Evolutionary conservation across 2,797 vertebrate species (phyloP), one percentile per base, ranked within the genome.

Genomic region (Chrosomus eos): DNA sequence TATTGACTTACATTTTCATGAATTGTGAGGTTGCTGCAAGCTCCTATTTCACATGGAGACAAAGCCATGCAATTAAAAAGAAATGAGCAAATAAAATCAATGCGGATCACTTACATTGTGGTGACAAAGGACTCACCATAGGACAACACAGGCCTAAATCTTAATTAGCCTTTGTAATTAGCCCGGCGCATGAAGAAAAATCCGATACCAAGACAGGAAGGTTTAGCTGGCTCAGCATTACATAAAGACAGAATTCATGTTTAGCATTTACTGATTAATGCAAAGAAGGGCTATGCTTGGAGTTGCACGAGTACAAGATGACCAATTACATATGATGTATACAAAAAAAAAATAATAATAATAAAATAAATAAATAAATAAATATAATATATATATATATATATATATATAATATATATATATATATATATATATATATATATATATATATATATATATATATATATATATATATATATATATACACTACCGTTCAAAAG

Each of bases 1-100:
- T 85, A 89, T 88, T 92, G 90, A 87, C 88, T 90, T 87, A 83
- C 70, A 83, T 89, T 90, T 85, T 88, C 84, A 82, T 86, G 88
- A 87, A 88, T 84, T 79, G 84, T 86, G 88, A 89, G 90, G 80
- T 91, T 91, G 88, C 67, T 87, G 91, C 66, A 68, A 92, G 93
- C 76, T 94, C 87, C 60, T 58, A 90, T 95, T 94, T 94, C 93
- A 90, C 58, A 75, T 86, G 88, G 91, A 94, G 84, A 90, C 88
- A 91, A 87, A 91, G 92, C 93, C 90, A 84, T 87, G 90, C 90
- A 93, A 94, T 95, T 94, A 94, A 94, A 94, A 93, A 94, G 90
- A 92, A 94, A 95, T 93, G 93, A 94, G 91, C 90, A 92, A 93
- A 94, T 93, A 91, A 92, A 94, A 94, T 95, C 94, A 93, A 95